Evolutionary conservation across 2,888 invertebrate genomes (phyloP), one percentile per base, ranked within the genome.

Genomic region (Invenusta paracnida): DNA sequence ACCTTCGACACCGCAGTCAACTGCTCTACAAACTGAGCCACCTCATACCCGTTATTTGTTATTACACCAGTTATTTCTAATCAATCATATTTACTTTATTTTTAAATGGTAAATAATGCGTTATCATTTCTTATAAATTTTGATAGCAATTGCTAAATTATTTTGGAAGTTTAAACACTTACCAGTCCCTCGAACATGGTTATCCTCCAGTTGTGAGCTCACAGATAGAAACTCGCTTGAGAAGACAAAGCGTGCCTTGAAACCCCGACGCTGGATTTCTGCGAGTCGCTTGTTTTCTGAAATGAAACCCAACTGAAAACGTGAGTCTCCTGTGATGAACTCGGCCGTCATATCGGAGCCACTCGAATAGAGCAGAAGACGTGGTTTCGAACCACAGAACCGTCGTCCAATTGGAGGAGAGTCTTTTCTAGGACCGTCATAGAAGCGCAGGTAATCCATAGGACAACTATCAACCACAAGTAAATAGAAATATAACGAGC

Each of bases 141-240:
- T n/a, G n/a, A n/a, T n/a, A n/a, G n/a, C n/a, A n/a, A n/a, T n/a
- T n/a, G n/a, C n/a, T n/a, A n/a, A n/a, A n/a, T n/a, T n/a, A n/a
- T n/a, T n/a, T n/a, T n/a, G n/a, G n/a, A n/a, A n/a, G n/a, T n/a
- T n/a, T n/a, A n/a, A n/a, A n/a, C n/a, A 48, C 73, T 73, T 25
- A 73, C 73, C 73, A 31, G 84, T 84, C 1, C 84, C 84, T 1
- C 73, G 67, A 1, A 84, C n/a, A 81, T 84, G 84, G 23, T 84
- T 48, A 5, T 5, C 5, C 25, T 2, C 25, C 66, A 84, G 5
- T 25, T 81, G 73, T 23, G 29, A 5, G 0, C n/a, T 81, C 1
- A 84, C 28, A n/a, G 23, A 0, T n/a, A 84, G 17, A 27, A 27
- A 79, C 0, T 84, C 83, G 17, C 13, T n/a, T 27, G 73, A 81